These are phyloP conservation scores for Anomalospiza imberbis DNA, from an alignment of 2,797 vertebrate species.

Conservation along the genomic window DNA sequence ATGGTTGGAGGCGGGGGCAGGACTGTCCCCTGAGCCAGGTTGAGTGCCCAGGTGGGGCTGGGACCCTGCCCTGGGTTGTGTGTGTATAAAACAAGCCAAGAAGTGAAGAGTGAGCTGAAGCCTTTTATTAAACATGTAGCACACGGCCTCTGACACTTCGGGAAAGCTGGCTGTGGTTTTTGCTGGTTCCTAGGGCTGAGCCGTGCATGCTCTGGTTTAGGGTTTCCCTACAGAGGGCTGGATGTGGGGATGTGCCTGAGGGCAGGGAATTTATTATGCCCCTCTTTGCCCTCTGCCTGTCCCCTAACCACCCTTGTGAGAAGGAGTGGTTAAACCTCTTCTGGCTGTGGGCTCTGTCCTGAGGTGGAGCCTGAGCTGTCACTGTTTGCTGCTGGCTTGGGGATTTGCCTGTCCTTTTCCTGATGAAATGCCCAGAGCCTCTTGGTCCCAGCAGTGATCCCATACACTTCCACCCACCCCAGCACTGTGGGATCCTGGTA, in stretches of 20 bases:
- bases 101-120: neutral
- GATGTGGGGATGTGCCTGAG: neutral
- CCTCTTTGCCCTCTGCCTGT: neutral
- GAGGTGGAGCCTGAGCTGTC: neutral
- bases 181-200: neutral
- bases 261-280: too few relatives aligned
- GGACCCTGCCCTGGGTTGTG: neutral
- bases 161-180: accelerated
- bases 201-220: accelerated
- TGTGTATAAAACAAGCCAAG: neutral
- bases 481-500: too few relatives aligned
- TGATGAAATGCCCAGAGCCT: neutral
- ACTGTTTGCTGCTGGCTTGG: neutral
- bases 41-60: accelerated
- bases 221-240: neutral
- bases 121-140: neutral
- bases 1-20: neutral
- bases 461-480: accelerated
- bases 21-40: neutral
- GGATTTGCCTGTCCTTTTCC: accelerated
- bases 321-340: neutral
- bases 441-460: too few relatives aligned
- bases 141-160: accelerated
- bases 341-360: neutral
- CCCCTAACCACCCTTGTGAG: accelerated